phyloP scores from a whole-genome alignment of 2,888 invertebrate genomes.

The Sycophila texana region DNA sequence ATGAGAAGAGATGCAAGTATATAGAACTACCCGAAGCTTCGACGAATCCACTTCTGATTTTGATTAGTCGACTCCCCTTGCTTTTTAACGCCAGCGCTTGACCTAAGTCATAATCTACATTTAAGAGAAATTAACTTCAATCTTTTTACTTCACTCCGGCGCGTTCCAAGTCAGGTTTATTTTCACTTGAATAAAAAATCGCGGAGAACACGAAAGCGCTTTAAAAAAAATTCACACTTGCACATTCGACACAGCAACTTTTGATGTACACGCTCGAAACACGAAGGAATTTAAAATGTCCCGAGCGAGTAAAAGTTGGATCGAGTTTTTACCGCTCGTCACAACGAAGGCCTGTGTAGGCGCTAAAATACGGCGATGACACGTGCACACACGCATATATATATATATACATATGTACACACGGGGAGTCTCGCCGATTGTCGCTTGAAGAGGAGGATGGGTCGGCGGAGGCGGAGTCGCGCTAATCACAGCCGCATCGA shows the following conservation, averaged over 20 bases:
- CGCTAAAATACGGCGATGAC: neutral
- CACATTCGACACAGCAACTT: neutral
- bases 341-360: neutral
- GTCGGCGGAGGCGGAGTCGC: neutral
- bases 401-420: neutral
- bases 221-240: neutral
- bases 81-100: too few relatives aligned
- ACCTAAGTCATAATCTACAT: too few relatives aligned
- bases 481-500: conserved; percentile 28
- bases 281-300: neutral
- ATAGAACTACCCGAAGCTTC: neutral
- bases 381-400: neutral
- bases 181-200: too few relatives aligned
- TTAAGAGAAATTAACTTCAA: too few relatives aligned
- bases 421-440: neutral
- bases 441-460: neutral
- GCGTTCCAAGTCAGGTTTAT: neutral
- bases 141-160: neutral
- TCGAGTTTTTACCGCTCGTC: conserved; percentile 25
- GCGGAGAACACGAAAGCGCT: too few relatives aligned
- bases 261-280: neutral
- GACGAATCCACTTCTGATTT: conserved; percentile 11
- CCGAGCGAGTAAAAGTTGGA: conserved; percentile 18
- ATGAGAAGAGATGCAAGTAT: neutral
- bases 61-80: too few relatives aligned